phyloP scores from a whole-genome alignment of 2,113 vertebrate genomes.

The Cephalophus harveyi region DNA sequence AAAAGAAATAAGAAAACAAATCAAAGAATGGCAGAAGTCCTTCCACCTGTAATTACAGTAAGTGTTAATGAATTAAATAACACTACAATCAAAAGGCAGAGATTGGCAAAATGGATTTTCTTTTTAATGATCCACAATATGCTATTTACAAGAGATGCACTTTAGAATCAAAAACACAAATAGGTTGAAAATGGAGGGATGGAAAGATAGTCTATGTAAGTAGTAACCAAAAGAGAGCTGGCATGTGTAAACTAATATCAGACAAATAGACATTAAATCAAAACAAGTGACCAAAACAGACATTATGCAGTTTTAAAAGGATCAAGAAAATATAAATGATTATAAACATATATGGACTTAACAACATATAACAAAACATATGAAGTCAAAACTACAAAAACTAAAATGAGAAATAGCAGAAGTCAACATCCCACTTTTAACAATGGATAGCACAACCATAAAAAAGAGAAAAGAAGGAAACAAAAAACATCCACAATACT shows the following conservation, averaged over 20 bases:
- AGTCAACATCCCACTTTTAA: not conserved
- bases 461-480: not conserved
- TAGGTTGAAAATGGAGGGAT: not conserved
- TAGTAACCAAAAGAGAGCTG: not conserved
- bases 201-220: not conserved
- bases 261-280: not conserved
- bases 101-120: not conserved
- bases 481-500: not conserved
- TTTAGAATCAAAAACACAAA: not conserved
- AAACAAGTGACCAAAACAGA: not conserved
- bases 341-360: not conserved
- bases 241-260: not conserved
- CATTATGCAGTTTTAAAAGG: not conserved
- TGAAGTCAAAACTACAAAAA: not conserved
- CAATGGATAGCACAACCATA: not conserved
- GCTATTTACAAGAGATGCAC: not conserved
- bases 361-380: not conserved
- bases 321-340: not conserved
- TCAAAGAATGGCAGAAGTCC: not conserved
- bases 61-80: not conserved
- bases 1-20: not conserved
- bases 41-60: not conserved
- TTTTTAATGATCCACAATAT: not conserved
- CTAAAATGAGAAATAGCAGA: not conserved
- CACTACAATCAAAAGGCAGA: not conserved